Evolutionary conservation across 2,888 invertebrate species (phyloP), one percentile per base, ranked within the genome.

Genomic region (Caenorhabditis becei): DNA sequence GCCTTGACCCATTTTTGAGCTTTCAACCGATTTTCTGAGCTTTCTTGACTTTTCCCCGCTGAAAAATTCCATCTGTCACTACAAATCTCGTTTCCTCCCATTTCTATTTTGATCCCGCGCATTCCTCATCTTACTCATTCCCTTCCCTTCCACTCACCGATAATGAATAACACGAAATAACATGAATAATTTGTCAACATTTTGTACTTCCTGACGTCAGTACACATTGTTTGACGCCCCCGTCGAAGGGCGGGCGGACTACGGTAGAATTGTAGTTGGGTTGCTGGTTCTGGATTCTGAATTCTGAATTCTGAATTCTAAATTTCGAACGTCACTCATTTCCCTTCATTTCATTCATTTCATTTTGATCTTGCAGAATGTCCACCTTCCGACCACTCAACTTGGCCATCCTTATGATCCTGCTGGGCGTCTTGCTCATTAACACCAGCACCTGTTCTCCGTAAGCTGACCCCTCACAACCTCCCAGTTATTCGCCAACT

Each of bases 401-500:
- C 75, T 75, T 80, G 75, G 75, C 75, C 66, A 63, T 75, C 54
- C 16, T 75, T 24, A 44, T 69, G 32, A 69, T 69, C 49, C 32
- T 75, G 47, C 16, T 75, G 28, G 58, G 69, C 0, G 49, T 59
- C 3, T 20, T 70, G 70, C 53, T 65, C 65, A 47, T 66, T 41
- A 37, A 32, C 24, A 32, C 37, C 14, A 41, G 63, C 70, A 20
- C 32, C 23, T 10, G 47, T 8, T 41, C 41, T 20, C 72, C 56
- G 49, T 20, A 24, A 37, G 18, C n/a, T 41, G 2, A 41, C 7
- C 14, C n/a, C 28, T 44, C 16, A 41, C 26, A 23, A 16, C n/a
- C 11, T 16, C 20, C 53, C 20, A 20, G 11, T 23, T 18, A 18
- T 20, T 16, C 16, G 11, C 7, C 11, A 16, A 7, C 3, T 56